Base-by-base conservation (phyloP, 2,113 vertebrate species). In the Alligator mississippiensis region DNA sequence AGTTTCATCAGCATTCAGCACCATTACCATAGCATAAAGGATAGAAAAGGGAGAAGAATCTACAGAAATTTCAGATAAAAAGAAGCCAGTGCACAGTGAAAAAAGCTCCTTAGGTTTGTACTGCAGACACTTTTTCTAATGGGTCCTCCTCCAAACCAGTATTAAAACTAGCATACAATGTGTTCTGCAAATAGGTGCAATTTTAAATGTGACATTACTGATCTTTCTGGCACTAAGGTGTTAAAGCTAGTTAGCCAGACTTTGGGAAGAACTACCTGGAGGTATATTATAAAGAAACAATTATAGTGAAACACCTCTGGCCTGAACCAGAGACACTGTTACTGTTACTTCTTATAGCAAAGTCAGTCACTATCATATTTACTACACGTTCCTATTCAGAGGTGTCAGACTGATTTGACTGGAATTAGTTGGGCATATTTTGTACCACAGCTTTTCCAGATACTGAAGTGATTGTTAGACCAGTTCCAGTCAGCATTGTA, bases 131-230 rank as follows among this genome's bases (percentile, higher is more conserved):
- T 95, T 84, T 94, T 87, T 84, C 90, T 95, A 96, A 96, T 93
- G 90, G 85, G 90, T 95, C 80, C 64, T 74, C 82, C 91, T 93
- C 90, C 90, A 85, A 88, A 76, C 76, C 47, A 95, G 38, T 89
- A 94, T 89, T 86, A 80, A 3, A 0, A 93, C 82, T 92, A 60
- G 68, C 75, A 93, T 75, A 85, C 77, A 84, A 97, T 90, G 66
- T 88, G 82, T 96, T 96, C 90, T 92, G 94, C 96, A 97, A 96
- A 97, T 91, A 96, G 89, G 96, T 95, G 90, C 85, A 95, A 94
- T 96, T 92, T 88, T 88, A 84, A 81, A 93, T 95, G 25, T 84
- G 87, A 95, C 96, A 97, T 96, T 93, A 76, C 80, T 47, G 47
- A 89, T 82, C 12, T 94, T 91, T 95, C 90, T 88, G 85, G 85